A percentile compares a stretch with the other conserved stretches of the same genome.
These are phyloP conservation scores for Atta colombica DNA, from an alignment of 1,140 invertebrate species.

Conservation along the genomic window DNA sequence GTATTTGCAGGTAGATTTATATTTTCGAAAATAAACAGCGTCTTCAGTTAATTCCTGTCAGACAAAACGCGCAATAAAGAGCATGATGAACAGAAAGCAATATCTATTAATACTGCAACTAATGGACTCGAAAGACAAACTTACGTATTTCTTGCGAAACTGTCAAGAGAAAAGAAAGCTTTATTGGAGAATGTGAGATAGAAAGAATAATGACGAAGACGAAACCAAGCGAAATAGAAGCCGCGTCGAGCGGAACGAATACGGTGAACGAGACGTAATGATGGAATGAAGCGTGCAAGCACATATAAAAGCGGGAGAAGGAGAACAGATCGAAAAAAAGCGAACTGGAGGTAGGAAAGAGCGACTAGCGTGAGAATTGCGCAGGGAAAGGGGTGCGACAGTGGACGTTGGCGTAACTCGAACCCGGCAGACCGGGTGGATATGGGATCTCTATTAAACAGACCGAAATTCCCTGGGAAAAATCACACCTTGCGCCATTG, in stretches of 20 bases:
- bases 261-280: slow-evolving; percentile 23
- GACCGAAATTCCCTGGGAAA: slow-evolving; percentile 83
- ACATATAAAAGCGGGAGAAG: not conserved
- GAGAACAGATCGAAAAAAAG: not conserved
- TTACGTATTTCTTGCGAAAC: slow-evolving; percentile 2
- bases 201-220: slow-evolving; percentile 31
- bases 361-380: slow-evolving; percentile 58
- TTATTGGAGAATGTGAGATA: slow-evolving; percentile 17
- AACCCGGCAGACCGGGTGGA: slow-evolving; percentile 63
- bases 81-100: slow-evolving; percentile 67
- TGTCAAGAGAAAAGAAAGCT: not conserved
- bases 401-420: slow-evolving; percentile 61
- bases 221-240: slow-evolving; percentile 34
- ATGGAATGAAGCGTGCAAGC: not conserved
- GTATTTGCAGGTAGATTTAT: not conserved
- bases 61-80: slow-evolving; percentile 22
- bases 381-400: slow-evolving; percentile 3
- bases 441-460: slow-evolving; percentile 84
- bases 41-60: not conserved
- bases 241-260: not conserved
- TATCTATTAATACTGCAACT: slow-evolving; percentile 74
- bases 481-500: slow-evolving; percentile 81
- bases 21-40: not conserved
- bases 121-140: slow-evolving; percentile 71
- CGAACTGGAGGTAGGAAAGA: not conserved